These are phyloP conservation scores for Papilio polytes DNA, from an alignment of 1,140 invertebrate genomes.

Conservation along the genomic window DNA sequence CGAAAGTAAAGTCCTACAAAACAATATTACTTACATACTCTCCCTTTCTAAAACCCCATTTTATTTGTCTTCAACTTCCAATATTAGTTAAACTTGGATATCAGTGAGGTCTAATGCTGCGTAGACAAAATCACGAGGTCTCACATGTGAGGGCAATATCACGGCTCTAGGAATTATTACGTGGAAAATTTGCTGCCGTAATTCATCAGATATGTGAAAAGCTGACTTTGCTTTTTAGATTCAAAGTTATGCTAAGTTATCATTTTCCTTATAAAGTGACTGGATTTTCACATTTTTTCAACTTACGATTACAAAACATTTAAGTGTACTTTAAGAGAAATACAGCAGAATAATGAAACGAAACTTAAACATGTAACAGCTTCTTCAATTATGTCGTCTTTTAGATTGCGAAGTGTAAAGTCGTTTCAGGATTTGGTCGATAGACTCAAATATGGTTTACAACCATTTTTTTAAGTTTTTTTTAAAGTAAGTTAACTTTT, in stretches of 20 bases:
- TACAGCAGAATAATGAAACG: too few relatives aligned
- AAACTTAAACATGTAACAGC: too few relatives aligned
- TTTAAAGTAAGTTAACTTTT: too few relatives aligned
- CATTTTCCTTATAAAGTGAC: background rate
- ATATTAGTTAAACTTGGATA: constrained; percentile 2
- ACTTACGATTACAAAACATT: too few relatives aligned
- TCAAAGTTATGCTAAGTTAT: background rate
- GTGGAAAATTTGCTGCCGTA: constrained; percentile 31
- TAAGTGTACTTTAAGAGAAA: too few relatives aligned
- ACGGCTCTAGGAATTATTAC: constrained; percentile 28
- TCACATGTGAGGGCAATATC: background rate
- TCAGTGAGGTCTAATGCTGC: background rate
- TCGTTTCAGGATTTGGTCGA: too few relatives aligned
- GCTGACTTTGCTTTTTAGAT: background rate
- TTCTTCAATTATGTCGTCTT: too few relatives aligned
- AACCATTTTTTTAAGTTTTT: too few relatives aligned
- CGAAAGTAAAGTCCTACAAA: too few relatives aligned
- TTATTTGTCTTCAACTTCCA: background rate
- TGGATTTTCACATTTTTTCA: too few relatives aligned
- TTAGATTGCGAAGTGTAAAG: too few relatives aligned
- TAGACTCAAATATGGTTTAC: too few relatives aligned
- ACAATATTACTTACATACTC: background rate
- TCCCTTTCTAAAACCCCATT: background rate
- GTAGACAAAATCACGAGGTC: background rate
- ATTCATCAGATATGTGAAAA: constrained; percentile 20